Percentiles rank a stretch among this genome's conserved stretches.
These are phyloP conservation scores for Alethe diademata DNA, from an alignment of 2,113 vertebrate genomes.

Conservation along the genomic window DNA sequence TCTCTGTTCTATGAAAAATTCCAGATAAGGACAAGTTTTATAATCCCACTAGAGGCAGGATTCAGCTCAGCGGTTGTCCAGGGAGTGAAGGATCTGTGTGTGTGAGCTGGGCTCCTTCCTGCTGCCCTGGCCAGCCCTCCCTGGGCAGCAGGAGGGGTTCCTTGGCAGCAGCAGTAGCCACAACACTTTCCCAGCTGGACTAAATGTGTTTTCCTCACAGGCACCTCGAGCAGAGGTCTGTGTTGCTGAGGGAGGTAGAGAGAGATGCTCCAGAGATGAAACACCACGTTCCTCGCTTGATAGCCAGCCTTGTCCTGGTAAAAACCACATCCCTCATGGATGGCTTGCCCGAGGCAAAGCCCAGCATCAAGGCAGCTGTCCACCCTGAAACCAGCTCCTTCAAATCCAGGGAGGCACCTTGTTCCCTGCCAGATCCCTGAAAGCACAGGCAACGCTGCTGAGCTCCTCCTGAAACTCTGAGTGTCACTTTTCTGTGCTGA, in stretches of 20 bases:
- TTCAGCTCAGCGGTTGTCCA: neutral
- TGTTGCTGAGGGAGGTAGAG: neutral
- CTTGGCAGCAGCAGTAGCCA: neutral
- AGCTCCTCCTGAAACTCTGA: neutral
- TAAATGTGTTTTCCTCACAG: neutral
- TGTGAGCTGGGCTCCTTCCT: neutral
- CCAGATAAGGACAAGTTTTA: neutral
- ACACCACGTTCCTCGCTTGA: accelerated
- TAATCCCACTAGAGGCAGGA: neutral
- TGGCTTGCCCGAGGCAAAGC: neutral
- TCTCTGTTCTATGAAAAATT: neutral
- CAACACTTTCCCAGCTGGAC: neutral
- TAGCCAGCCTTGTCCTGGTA: neutral
- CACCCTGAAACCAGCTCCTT: neutral
- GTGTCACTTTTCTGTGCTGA: accelerated
- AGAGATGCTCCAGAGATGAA: neutral
- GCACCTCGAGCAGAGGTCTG: neutral
- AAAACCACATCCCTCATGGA: neutral
- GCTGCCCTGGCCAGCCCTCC: neutral
- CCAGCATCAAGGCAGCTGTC: neutral
- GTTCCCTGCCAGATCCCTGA: neutral
- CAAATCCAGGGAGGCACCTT: neutral
- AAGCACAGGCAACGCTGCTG: neutral
- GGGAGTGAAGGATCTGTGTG: neutral
- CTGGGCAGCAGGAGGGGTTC: neutral